Evolutionary conservation across 2,888 invertebrate genomes (phyloP).

Genomic region (Odiellus spinosus): DNA sequence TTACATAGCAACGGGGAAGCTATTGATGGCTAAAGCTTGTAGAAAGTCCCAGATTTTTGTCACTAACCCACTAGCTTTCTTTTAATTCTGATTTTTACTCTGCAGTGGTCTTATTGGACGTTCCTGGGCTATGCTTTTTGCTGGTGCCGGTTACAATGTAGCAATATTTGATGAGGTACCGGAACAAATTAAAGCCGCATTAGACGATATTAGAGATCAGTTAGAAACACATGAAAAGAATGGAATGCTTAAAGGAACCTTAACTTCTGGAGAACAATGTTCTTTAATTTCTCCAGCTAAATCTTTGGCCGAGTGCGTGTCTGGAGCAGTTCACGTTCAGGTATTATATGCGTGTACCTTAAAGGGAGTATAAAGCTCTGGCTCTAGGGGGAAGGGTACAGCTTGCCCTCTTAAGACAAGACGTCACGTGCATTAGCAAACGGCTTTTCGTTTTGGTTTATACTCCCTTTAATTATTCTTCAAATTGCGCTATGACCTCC

Average conservation of each 20-base stretch:
- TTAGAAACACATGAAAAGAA: constrained; percentile 49
- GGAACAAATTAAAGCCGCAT: constrained; percentile 54
- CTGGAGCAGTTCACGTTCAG: constrained; percentile 54
- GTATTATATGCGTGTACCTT: constrained; percentile 17
- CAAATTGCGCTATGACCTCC: not conserved
- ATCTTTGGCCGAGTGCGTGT: constrained; percentile 47
- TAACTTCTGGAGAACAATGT: constrained; percentile 57
- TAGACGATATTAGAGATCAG: constrained; percentile 55
- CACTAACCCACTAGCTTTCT: no score
- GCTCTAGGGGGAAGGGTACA: no score
- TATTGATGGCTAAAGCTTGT: no score
- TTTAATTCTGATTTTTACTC: not conserved
- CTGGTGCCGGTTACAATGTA: constrained; percentile 77
- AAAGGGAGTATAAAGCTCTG: no score
- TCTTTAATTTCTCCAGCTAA: constrained; percentile 43
- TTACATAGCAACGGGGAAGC: no score
- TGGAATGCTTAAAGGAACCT: constrained; percentile 44
- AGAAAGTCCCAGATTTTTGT: no score
- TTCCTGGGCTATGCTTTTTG: constrained; percentile 95
- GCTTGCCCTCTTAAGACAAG: no score
- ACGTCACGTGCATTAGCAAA: no score
- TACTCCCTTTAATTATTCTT: no score
- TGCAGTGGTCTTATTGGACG: constrained; percentile 81
- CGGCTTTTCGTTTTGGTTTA: no score
- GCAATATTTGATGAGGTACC: constrained; percentile 65